Evolutionary conservation across 2,888 invertebrate species (phyloP).

Genomic region (Trichopoda pennipes): DNA sequence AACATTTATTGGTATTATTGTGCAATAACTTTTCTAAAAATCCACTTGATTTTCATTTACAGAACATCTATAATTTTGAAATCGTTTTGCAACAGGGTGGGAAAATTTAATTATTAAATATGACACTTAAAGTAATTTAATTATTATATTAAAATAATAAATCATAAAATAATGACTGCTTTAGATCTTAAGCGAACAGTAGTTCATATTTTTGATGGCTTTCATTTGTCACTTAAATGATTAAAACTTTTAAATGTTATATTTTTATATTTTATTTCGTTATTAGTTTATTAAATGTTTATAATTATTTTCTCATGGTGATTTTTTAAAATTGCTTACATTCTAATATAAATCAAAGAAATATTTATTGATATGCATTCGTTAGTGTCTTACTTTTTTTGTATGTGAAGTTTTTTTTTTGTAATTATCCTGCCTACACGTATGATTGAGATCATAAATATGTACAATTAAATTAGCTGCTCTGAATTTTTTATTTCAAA

Average conservation of each 20-base stretch:
- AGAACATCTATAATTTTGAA: too few species aligned
- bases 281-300: not conserved
- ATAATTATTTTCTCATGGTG: constrained; percentile 26
- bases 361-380: constrained; percentile 30
- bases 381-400: not conserved
- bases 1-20: too few species aligned
- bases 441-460: constrained; percentile 45
- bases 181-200: too few species aligned
- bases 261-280: constrained; percentile 21
- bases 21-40: too few species aligned
- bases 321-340: not conserved
- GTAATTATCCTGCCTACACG: constrained; percentile 41
- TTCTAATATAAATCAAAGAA: not conserved
- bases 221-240: constrained; percentile 30
- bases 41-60: too few species aligned
- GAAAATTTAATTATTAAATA: too few species aligned
- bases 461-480: constrained; percentile 31
- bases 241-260: constrained; percentile 36
- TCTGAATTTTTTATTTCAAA: constrained; percentile 35
- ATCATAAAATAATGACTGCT: too few species aligned
- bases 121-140: too few species aligned
- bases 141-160: too few species aligned
- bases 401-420: constrained; percentile 1
- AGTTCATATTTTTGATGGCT: not conserved
- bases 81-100: not conserved